Percentiles rank a stretch among this genome's conserved stretches.
These are phyloP conservation scores for Callorhinus ursinus DNA, from an alignment of 2,113 vertebrate genomes.

Conservation along the genomic window DNA sequence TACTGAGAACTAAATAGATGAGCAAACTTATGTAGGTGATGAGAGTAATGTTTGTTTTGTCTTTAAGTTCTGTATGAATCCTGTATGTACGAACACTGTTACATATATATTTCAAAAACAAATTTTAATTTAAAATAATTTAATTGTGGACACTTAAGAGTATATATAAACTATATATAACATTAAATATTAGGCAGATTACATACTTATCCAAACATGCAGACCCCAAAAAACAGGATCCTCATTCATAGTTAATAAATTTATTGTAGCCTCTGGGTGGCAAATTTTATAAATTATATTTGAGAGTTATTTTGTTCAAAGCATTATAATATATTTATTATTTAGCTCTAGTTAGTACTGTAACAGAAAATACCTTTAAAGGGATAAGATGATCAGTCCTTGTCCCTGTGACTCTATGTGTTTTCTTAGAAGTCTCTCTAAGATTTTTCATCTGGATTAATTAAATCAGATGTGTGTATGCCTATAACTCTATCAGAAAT, in stretches of 20 bases:
- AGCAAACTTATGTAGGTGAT: neutral
- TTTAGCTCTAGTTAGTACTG: neutral
- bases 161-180: neutral
- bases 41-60: neutral
- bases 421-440: conserved; percentile 13
- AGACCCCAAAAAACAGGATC: neutral
- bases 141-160: neutral
- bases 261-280: neutral
- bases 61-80: neutral
- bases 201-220: neutral
- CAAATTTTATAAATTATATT: conserved; percentile 15
- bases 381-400: neutral
- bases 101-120: neutral
- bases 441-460: neutral
- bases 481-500: neutral
- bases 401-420: neutral
- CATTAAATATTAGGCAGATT: neutral
- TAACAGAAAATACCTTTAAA: neutral
- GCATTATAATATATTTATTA: neutral
- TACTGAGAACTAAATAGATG: neutral
- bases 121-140: conserved; percentile 42
- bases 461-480: neutral
- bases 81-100: neutral
- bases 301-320: conserved; percentile 43
- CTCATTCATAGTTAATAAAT: neutral